Conservation (phyloP, 1,140 invertebrate species). For the Fopius arisanus region DNA sequence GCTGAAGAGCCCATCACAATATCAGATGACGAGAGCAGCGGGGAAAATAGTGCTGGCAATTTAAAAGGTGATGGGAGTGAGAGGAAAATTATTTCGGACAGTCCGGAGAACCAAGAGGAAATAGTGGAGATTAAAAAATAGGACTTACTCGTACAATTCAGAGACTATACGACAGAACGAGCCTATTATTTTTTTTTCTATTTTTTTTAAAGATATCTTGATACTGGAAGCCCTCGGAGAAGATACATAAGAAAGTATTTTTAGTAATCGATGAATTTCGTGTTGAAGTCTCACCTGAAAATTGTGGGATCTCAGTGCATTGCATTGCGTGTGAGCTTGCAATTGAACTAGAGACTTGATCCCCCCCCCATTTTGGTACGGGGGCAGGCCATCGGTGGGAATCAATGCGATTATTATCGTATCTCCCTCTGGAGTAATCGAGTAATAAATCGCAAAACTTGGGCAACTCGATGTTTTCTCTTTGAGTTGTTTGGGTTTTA, state of each 20-base stretch:
- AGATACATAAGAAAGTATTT: not conserved
- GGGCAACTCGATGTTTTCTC: not conserved
- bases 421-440: conserved; percentile 7
- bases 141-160: no score
- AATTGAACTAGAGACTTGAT: conserved; percentile 23
- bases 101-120: no score
- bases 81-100: not conserved
- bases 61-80: not conserved
- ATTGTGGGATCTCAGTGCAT: conserved; percentile 17
- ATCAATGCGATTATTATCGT: conserved; percentile 31
- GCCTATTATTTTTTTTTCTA: no score
- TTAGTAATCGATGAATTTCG: conserved; percentile 17
- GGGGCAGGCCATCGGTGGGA: conserved; percentile 20
- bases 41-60: not conserved
- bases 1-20: conserved; percentile 1
- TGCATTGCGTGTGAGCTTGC: conserved; percentile 19
- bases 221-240: not conserved
- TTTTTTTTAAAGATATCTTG: not conserved
- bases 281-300: conserved; percentile 15
- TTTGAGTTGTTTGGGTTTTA: conserved; percentile 2
- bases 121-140: no score
- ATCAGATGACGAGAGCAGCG: not conserved
- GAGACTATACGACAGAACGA: no score
- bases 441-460: conserved; percentile 27
- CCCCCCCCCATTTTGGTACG: not conserved